Conservation (phyloP, 2,113 vertebrate species). For the Menura novaehollandiae region DNA sequence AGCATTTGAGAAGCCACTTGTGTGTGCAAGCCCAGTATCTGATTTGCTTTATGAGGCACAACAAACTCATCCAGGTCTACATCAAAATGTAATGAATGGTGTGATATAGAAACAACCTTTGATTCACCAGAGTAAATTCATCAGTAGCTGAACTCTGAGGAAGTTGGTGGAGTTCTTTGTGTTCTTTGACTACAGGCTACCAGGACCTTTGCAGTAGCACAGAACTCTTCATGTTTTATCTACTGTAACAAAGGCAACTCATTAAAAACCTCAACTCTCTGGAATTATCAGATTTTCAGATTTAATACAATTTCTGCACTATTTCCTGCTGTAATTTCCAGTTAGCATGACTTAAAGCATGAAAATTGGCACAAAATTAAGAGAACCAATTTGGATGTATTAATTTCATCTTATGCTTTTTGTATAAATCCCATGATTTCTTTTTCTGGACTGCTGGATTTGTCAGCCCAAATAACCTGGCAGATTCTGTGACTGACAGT, state of each 20-base stretch:
- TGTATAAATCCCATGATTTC: background rate
- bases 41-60: background rate
- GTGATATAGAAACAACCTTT: background rate
- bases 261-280: background rate
- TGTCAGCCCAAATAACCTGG: background rate
- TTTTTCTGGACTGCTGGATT: background rate
- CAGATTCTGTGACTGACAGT: background rate
- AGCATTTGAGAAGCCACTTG: background rate
- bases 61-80: background rate
- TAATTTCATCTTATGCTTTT: background rate
- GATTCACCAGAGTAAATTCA: background rate
- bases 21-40: background rate
- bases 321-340: background rate
- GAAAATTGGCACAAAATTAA: background rate
- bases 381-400: background rate
- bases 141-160: background rate
- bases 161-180: background rate
- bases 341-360: background rate
- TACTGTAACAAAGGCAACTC: background rate
- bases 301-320: background rate
- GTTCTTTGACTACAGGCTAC: background rate
- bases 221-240: background rate
- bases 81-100: background rate
- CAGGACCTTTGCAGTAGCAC: background rate
- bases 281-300: background rate